A percentile compares a stretch with the other conserved stretches of the same genome.
Conservation (phyloP, 2,113 vertebrate species). For the Zeus faber region DNA sequence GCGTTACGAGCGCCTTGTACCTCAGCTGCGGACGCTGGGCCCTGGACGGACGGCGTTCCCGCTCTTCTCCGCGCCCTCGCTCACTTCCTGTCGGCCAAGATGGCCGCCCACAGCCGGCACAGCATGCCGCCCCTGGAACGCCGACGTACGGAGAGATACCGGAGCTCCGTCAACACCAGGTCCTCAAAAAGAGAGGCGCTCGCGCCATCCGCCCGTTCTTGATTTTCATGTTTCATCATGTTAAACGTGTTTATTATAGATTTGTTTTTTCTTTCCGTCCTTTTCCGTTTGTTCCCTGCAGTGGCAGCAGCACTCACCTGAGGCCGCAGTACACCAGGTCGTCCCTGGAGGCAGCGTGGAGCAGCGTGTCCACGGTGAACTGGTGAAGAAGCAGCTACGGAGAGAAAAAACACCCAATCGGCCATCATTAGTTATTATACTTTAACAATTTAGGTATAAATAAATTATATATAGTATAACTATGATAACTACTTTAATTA, state of each 20-base stretch:
- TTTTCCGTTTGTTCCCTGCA: constrained; percentile 8
- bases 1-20: too few relatives aligned
- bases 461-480: too few relatives aligned
- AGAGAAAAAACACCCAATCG: constrained; percentile 14
- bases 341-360: constrained; percentile 76
- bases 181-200: too few relatives aligned
- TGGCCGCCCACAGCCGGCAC: constrained; percentile 82
- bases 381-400: constrained; percentile 76
- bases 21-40: too few relatives aligned
- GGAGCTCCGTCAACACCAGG: neutral
- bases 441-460: neutral
- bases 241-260: neutral
- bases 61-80: constrained; percentile 42
- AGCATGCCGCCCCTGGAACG: constrained; percentile 78
- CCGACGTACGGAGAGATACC: neutral
- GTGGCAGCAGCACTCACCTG: constrained; percentile 58
- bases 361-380: constrained; percentile 82
- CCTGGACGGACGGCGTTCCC: constrained; percentile 60
- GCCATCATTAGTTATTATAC: neutral
- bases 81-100: constrained; percentile 65
- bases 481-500: too few relatives aligned
- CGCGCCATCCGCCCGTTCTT: too few relatives aligned
- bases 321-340: constrained; percentile 82
- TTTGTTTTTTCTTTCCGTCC: neutral
- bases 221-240: too few relatives aligned